Base-by-base conservation (phyloP, 2,113 vertebrate species). In the Raja brachyura region DNA sequence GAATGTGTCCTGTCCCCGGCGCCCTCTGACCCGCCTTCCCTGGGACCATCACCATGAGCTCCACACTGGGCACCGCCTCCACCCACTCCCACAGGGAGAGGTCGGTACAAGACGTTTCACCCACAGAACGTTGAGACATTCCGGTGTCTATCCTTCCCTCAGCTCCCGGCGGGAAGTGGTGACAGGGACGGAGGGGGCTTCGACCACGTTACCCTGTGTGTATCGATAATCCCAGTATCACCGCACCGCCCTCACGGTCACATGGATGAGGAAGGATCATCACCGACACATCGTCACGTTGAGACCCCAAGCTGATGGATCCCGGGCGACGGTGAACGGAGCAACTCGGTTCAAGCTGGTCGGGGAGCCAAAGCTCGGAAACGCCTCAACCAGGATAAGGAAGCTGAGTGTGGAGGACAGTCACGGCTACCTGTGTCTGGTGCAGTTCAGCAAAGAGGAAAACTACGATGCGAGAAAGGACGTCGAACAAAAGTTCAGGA, bases 171-270 rank as follows among this genome's bases (percentile, higher is more conserved):
- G 25, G 28, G 13, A 16, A 16, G 83, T 86, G 83, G 56, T 86
- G 83, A 86, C 0, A 16, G 83, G 83, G 14, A 63, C 83, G 1
- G 83, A 86, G 59, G 83, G 83, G 63, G 59, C 0, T 31, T 86
- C 83, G 28, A 56, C n/a, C 16, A 63, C 59, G 13, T 63, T 86
- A n/a, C 83, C 83, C 56, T 86, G 83, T 63, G 18, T 63, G 25
- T 86, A 63, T 59, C 28, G 1, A n/a, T 0, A 18, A 16, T 4
- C 28, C 13, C 59, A 1, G 5, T 0, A 6, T 14, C 0, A 0
- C 10, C 0, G 2, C 48, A 16, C 4, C 56, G 11, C 8, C 11
- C 4, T 4, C 56, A 63, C 13, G 61, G 83, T 86, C 28, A 31
- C 56, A 0, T 86, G 83, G 83, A 63, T 86, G 59, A 86, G 56